Evolutionary conservation across 2,888 invertebrate species (phyloP), one percentile per base, ranked within the genome.

Genomic region (Micoletzkya japonica): DNA sequence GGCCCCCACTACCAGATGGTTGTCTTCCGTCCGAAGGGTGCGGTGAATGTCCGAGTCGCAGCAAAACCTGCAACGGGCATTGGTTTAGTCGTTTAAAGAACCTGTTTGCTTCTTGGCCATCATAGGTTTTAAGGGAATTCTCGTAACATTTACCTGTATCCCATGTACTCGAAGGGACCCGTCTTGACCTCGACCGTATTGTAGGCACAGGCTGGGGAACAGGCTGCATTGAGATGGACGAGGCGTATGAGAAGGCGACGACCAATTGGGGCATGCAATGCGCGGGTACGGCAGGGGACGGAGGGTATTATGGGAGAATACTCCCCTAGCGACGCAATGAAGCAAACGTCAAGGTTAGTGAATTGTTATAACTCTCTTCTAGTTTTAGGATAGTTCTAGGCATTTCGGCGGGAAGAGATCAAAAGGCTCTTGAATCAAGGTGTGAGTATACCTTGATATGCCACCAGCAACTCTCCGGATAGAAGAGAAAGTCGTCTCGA

Each of bases 391-490:
- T 20, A n/a, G n/a, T n/a, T n/a, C n/a, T n/a, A n/a, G n/a, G n/a
- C n/a, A n/a, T n/a, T n/a, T n/a, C n/a, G n/a, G n/a, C n/a, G n/a
- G n/a, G n/a, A n/a, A n/a, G n/a, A n/a, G n/a, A n/a, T n/a, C n/a
- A n/a, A n/a, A n/a, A n/a, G n/a, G n/a, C n/a, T n/a, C n/a, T n/a
- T n/a, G n/a, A n/a, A 28, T 57, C 10, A n/a, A 32, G 20, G 26
- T 30, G 6, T 6, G 6, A 28, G 4, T 3, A 20, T 20, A 67
- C 67, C 34, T 67, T 56, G 36, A 67, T 49, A 49, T 67, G 67
- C 67, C 67, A 67, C 67, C 67, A 67, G 67, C 67, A 67, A n/a
- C 39, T 67, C 57, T 67, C 67, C 7, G 67, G 67, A 28, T 44
- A 67, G 67, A 67, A 67, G 39, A 67, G 67, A 32, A 67, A 67